Conservation (phyloP, 1,140 invertebrate genomes). For the Drosophila kohkoa region DNA sequence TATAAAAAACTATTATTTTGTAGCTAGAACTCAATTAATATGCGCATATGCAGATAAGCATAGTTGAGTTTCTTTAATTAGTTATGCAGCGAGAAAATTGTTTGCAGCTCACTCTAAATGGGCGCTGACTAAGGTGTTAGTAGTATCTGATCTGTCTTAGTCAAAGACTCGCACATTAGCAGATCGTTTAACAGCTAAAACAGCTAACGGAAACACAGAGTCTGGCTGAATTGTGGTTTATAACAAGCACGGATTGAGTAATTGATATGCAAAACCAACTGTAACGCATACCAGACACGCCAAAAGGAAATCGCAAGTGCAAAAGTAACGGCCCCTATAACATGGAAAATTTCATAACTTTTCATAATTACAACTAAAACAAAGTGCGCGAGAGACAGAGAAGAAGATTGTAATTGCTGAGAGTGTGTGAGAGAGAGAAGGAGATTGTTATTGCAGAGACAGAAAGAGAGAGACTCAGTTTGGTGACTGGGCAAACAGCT, state of each 20-base stretch:
- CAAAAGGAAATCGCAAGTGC: slow-evolving; percentile 62
- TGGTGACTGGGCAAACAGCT: slow-evolving; percentile 30
- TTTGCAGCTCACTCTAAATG: background rate
- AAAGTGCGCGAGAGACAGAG: slow-evolving; percentile 8
- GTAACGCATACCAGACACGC: slow-evolving; percentile 39
- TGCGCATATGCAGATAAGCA: no score
- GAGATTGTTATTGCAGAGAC: background rate
- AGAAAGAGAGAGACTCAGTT: slow-evolving; percentile 14
- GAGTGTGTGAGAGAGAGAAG: slow-evolving; percentile 1
- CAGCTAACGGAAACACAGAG: slow-evolving; percentile 23
- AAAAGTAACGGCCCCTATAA: slow-evolving; percentile 45
- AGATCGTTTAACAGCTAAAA: slow-evolving; percentile 1
- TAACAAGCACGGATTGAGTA: slow-evolving; percentile 52
- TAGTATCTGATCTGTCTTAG: background rate
- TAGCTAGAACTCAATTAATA: no score
- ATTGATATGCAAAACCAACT: slow-evolving; percentile 71
- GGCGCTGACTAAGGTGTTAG: background rate
- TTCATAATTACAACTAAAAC: slow-evolving; percentile 50
- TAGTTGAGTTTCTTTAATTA: background rate
- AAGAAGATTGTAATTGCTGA: slow-evolving; percentile 2
- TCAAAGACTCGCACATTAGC: slow-evolving; percentile 28
- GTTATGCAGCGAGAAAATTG: background rate
- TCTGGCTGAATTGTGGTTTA: background rate
- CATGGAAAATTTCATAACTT: slow-evolving; percentile 70
- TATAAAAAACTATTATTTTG: no score